Base-by-base conservation (phyloP, 1,140 invertebrate genomes). In the Reticulitermes speratus region DNA sequence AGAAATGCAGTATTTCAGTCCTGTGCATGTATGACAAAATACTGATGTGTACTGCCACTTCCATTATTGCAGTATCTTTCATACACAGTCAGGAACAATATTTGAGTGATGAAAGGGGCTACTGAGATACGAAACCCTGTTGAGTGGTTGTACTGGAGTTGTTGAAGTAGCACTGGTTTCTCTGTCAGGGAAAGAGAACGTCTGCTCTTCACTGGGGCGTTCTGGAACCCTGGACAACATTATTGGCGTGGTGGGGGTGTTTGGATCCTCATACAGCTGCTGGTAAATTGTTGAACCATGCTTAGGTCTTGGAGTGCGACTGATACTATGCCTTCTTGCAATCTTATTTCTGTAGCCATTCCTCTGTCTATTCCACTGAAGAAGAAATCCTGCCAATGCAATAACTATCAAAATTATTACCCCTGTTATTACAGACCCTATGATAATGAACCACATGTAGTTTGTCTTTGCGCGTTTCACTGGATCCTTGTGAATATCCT, bases 81-180 rank as follows among this genome's bases (percentile, higher is more conserved):
- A 94, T 87, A 94, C 93, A 88, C 93, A 93, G 88, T 94, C 93
- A 84, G 93, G 93, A 86, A 94, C 93, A 86, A 94, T 93, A 89
- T 94, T 93, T 88, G 91, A 92, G 89, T 94, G 93, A 88, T 94
- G 93, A 90, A 94, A 94, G 44, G 93, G 93, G 89, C 93, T 94
- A 89, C 93, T 93, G 59, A 93, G 93, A 87, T 94, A 94, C 81
- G 93, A 93, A 75, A 30, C n/a, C 7, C 16, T 25, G 65, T 30
- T 75, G n/a, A 30, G 11, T 75, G 65, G 65, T 30, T 75, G 65
- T 75, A 25, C 65, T 30, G 65, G 7, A n/a, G 25, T 11, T 0
- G 65, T 30, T 6, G 65, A 12, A 30, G n/a, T n/a, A 30, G 1
- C n/a, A 75, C n/a, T 75, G 14, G 65, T 75, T 6, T 75, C 65